phyloP scores from a whole-genome alignment of 2,888 invertebrate genomes.

The Arge pagana region DNA sequence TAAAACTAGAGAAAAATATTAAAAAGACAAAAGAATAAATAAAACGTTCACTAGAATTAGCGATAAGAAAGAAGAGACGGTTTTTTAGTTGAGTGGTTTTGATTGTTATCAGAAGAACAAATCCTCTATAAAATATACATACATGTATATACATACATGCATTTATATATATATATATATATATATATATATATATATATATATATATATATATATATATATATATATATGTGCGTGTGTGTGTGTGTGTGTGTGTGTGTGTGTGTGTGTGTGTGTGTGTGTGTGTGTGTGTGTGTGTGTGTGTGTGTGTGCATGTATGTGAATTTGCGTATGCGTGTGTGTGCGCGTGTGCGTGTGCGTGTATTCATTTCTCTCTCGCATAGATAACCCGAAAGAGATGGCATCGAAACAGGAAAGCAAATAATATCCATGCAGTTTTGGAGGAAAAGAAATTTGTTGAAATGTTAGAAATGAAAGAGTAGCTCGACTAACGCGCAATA shows the following conservation, averaged over 20 bases:
- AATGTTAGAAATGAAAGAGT: neutral
- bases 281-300: too few species aligned
- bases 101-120: neutral
- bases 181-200: too few species aligned
- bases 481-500: too few species aligned
- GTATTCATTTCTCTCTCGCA: too few species aligned
- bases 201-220: neutral
- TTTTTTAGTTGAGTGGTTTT: constrained; percentile 22
- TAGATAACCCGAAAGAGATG: too few species aligned
- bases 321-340: too few species aligned
- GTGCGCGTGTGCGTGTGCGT: too few species aligned
- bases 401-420: too few species aligned
- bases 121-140: neutral
- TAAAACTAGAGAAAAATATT: constrained; percentile 39
- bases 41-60: constrained; percentile 45
- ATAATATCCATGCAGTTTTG: too few species aligned
- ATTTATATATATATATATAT: neutral
- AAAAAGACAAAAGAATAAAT: constrained; percentile 30
- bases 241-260: too few species aligned
- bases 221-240: neutral
- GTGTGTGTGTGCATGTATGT: too few species aligned
- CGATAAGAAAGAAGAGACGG: constrained; percentile 23
- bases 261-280: too few species aligned
- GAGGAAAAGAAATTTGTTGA: neutral
- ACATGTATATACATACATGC: neutral